Percentiles rank a stretch among this genome's conserved stretches.
These are phyloP conservation scores for Selenia dentaria DNA, from an alignment of 2,888 invertebrate species.

Conservation along the genomic window DNA sequence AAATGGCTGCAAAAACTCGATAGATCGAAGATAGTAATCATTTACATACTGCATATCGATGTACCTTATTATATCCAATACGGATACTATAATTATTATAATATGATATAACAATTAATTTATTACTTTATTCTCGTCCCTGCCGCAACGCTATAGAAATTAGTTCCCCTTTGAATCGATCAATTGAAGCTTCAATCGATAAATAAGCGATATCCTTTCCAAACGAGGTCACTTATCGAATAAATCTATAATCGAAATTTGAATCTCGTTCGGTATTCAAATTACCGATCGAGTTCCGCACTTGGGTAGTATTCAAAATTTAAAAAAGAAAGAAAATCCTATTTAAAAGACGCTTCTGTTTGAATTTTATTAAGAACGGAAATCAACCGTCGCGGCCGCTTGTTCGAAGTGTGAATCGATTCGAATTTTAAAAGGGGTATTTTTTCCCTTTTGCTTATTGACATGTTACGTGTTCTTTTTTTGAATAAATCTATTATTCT, in stretches of 20 bases:
- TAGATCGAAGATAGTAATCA: no score
- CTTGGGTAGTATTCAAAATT: slow-evolving; percentile 59
- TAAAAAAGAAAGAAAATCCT: slow-evolving; percentile 59
- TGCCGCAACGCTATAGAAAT: no score
- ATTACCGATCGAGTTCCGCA: slow-evolving; percentile 74
- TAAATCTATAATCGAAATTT: slow-evolving; percentile 81
- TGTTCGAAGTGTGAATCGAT: slow-evolving; percentile 83
- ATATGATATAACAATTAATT: no score
- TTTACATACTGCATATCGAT: no score
- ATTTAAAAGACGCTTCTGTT: slow-evolving; percentile 71
- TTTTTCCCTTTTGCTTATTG: slow-evolving; percentile 67
- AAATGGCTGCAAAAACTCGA: no score
- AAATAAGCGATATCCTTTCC: slow-evolving; percentile 78
- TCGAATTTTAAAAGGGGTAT: slow-evolving; percentile 65
- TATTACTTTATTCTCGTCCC: no score
- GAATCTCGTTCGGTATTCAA: slow-evolving; percentile 72
- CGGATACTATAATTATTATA: no score
- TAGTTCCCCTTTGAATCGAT: slow-evolving; percentile 44
- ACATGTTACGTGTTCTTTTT: slow-evolving; percentile 66
- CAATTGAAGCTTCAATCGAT: slow-evolving; percentile 64
- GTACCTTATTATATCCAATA: no score
- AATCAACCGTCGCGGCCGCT: slow-evolving; percentile 79
- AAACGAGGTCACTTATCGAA: slow-evolving; percentile 82
- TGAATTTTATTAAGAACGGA: slow-evolving; percentile 76
- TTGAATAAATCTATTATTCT: slow-evolving; percentile 49